Percentiles rank a stretch among this genome's conserved stretches.
phyloP scores from a whole-genome alignment of 2,113 vertebrate species.

The Hymenochirus boettgeri region DNA sequence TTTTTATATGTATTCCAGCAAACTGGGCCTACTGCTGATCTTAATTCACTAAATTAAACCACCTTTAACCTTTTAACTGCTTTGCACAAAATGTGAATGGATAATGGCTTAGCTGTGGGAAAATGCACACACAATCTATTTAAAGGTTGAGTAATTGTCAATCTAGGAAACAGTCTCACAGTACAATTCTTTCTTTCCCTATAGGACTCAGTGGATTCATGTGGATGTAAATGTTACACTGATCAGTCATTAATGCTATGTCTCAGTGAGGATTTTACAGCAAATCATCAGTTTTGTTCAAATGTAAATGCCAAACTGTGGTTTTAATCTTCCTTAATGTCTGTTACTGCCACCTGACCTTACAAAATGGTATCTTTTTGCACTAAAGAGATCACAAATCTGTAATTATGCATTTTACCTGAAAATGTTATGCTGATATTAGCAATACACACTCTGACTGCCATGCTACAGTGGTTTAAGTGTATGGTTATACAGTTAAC shows the following conservation, averaged over 20 bases:
- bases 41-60: conserved; percentile 9
- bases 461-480: too few species aligned
- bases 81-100: conserved; percentile 10
- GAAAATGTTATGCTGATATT: too few species aligned
- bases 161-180: conserved; percentile 16
- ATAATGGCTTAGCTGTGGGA: conserved; percentile 11
- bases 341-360: conserved; percentile 31
- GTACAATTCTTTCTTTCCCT: conserved; percentile 18
- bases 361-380: not conserved
- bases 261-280: conserved; percentile 20
- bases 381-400: too few species aligned
- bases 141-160: conserved; percentile 28
- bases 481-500: too few species aligned
- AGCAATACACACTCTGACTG: too few species aligned
- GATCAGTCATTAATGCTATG: conserved; percentile 34
- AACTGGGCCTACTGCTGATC: not conserved
- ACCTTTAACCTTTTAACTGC: not conserved
- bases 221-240: conserved; percentile 36
- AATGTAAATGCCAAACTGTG: conserved; percentile 36
- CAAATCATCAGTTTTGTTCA: conserved; percentile 39
- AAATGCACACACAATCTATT: conserved; percentile 24
- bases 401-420: too few species aligned
- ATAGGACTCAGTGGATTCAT: conserved; percentile 32
- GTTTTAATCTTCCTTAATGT: conserved; percentile 38
- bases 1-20: too few species aligned